Base-by-base conservation (phyloP, 2,797 vertebrate species). In the Lemur catta region DNA sequence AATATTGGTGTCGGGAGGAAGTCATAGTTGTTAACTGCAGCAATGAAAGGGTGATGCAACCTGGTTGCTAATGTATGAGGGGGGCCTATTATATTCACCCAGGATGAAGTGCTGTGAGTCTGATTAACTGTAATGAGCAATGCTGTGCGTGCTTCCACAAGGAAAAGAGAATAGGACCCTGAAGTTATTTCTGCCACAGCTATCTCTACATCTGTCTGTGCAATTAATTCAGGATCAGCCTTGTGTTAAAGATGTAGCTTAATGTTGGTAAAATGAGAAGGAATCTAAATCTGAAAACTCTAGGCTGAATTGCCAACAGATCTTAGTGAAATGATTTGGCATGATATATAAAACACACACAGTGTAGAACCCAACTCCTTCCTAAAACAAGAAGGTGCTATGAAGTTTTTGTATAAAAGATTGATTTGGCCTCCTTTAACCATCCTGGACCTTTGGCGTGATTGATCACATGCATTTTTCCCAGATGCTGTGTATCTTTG, bases 121-220 rank as follows among this genome's bases (percentile, higher is more conserved):
- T 88, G 72, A 76, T 93, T 63, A 82, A 76, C 82, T 81, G 52
- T 33, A 88, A 89, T 65, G 79, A 95, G 76, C 85, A 75, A 46
- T 33, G 20, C 35, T 22, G n/a, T 48, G 71, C 14, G 13, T 43
- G 22, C 50, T 72, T 75, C 79, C 93, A 71, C 15, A 17, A 85
- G 80, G 57, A 50, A 89, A 71, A 35, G 65, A 88, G 79, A 86
- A 80, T 3, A 67, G 65, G 61, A 46, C 18, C 33, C 52, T 48
- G 2, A 67, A 28, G 69, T 74, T 35, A 52, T 92, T 81, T 91
- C 86, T 67, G 55, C 72, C 30, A 30, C 33, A 41, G 67, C 33
- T 48, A 11, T 69, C 7, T 93, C 79, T 82, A 59, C 41, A 46
- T 85, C 52, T 89, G 87, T 74, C 80, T 61, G 41, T 78, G 78